A percentile compares a stretch with the other conserved stretches of the same genome.
Conservation (phyloP, 92 coral and sea anemone genomes). For the Palythoa grandis region DNA sequence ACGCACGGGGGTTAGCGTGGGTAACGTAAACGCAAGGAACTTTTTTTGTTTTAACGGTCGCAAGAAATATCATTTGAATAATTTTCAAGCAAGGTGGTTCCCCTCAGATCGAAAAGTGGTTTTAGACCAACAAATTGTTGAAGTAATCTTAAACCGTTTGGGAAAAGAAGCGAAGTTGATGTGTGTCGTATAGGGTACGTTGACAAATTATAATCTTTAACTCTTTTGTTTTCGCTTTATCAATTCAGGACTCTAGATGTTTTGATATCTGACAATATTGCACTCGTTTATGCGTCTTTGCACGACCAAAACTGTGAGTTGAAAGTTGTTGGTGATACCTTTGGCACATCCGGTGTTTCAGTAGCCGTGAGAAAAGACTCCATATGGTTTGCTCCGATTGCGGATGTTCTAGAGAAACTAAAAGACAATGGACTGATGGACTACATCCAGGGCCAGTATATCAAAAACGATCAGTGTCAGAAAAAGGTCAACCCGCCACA, state of each 20-base stretch:
- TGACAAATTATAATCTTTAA: neutral
- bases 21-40: too few relatives aligned
- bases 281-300: slow-evolving; percentile 72
- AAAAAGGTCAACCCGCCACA: slow-evolving; percentile 68
- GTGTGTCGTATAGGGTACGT: neutral
- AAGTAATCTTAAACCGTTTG: too few relatives aligned
- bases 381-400: slow-evolving; percentile 66
- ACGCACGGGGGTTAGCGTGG: too few relatives aligned
- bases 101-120: too few relatives aligned
- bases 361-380: slow-evolving; percentile 72
- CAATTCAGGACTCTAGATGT: slow-evolving; percentile 73
- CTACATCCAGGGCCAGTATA: slow-evolving; percentile 77
- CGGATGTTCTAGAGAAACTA: slow-evolving; percentile 64
- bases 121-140: too few relatives aligned
- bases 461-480: slow-evolving; percentile 65
- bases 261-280: slow-evolving; percentile 73
- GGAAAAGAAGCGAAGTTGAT: too few relatives aligned
- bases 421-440: slow-evolving; percentile 80
- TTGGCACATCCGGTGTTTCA: slow-evolving; percentile 88
- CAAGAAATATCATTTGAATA: too few relatives aligned
- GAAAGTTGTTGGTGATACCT: slow-evolving; percentile 80
- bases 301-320: slow-evolving; percentile 73
- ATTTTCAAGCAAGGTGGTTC: too few relatives aligned
- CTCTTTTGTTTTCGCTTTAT: neutral
- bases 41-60: too few relatives aligned